Percentiles rank a stretch among this genome's conserved stretches.
Evolutionary conservation across 2,888 invertebrate species (phyloP).

Genomic region (Emmelina monodactyla): DNA sequence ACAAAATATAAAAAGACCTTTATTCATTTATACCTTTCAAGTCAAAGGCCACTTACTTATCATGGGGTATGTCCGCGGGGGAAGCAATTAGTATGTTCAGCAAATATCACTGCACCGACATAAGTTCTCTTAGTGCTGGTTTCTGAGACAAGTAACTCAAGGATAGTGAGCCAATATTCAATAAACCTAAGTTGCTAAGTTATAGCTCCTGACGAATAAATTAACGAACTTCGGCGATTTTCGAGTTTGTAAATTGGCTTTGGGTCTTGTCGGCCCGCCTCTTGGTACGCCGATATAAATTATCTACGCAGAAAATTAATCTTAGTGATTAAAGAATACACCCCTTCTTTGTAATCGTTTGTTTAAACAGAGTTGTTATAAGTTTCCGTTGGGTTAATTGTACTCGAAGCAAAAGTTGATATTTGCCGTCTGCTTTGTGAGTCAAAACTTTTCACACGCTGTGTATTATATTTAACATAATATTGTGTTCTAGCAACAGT

Average conservation of each 20-base stretch:
- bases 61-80: too few relatives aligned
- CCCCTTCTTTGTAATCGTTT: conserved; percentile 28
- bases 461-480: too few relatives aligned
- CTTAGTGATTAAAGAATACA: conserved; percentile 53
- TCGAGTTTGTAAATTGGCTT: conserved; percentile 64
- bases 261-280: conserved; percentile 58
- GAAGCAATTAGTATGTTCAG: too few relatives aligned
- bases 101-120: too few relatives aligned
- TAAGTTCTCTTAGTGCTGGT: too few relatives aligned
- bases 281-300: conserved; percentile 59
- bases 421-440: background rate
- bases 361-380: conserved; percentile 3
- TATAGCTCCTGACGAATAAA: conserved; percentile 47
- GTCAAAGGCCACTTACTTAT: too few relatives aligned
- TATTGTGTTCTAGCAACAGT: too few relatives aligned
- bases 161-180: too few relatives aligned
- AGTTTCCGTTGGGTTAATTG: conserved; percentile 9
- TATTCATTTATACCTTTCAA: too few relatives aligned
- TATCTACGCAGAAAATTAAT: conserved; percentile 60
- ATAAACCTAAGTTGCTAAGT: conserved; percentile 55
- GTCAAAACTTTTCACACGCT: background rate
- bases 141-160: too few relatives aligned
- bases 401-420: conserved; percentile 3
- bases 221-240: conserved; percentile 66
- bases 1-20: too few relatives aligned